These are phyloP conservation scores for Eristalis tenax DNA, from an alignment of 2,888 invertebrate species.

Conservation along the genomic window DNA sequence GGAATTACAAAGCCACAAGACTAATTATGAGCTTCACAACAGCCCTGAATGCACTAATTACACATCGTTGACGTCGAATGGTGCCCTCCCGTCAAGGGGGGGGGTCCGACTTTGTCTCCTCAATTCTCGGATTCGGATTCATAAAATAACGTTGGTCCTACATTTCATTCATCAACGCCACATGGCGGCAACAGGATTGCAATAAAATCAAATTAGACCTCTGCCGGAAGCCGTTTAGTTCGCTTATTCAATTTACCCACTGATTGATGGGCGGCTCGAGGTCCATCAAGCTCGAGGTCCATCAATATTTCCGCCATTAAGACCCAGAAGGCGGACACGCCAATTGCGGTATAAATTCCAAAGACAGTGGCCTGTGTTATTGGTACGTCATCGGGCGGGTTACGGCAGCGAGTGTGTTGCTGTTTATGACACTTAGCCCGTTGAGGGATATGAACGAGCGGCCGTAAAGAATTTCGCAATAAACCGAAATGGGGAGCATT, in stretches of 20 bases:
- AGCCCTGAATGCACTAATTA: no score
- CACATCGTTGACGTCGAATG: no score
- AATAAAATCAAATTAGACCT: background rate
- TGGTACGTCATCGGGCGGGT: background rate
- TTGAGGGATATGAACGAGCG: background rate
- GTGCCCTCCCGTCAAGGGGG: no score
- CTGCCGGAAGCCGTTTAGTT: background rate
- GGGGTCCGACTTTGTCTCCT: no score
- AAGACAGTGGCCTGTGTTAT: background rate
- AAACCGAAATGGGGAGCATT: background rate
- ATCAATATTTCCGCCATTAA: slow-evolving; percentile 9
- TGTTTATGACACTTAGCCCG: slow-evolving; percentile 8
- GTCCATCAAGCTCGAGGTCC: slow-evolving; percentile 12
- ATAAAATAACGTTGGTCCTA: background rate
- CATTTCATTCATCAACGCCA: background rate
- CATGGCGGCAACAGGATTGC: background rate
- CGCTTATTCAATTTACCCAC: slow-evolving; percentile 22
- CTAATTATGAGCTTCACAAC: background rate
- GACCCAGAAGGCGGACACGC: background rate
- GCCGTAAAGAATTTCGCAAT: slow-evolving; percentile 7
- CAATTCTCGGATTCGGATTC: background rate
- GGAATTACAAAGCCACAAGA: background rate
- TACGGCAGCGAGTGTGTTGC: background rate
- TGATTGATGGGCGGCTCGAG: slow-evolving; percentile 4
- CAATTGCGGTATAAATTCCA: background rate